A percentile compares a stretch with the other conserved stretches of the same genome.
Conservation (phyloP, 2,797 vertebrate species). For the Micropoecilia bifurca region DNA sequence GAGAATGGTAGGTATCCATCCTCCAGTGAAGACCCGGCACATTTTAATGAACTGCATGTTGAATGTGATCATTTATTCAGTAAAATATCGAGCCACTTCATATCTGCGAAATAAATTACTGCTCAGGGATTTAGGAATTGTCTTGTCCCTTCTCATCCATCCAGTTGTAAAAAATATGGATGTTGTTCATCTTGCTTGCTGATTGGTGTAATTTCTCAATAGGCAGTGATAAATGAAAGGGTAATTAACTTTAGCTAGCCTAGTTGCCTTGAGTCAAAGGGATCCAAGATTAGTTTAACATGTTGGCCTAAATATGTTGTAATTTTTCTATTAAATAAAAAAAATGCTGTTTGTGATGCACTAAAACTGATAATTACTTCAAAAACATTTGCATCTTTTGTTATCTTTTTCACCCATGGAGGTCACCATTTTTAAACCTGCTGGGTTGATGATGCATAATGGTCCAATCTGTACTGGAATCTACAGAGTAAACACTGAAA, state of each 20-base stretch:
- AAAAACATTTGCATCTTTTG: too few relatives aligned
- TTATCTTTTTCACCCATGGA: too few relatives aligned
- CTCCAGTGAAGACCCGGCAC: conserved; percentile 41
- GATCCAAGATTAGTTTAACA: too few relatives aligned
- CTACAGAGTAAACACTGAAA: too few relatives aligned
- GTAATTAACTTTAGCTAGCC: conserved; percentile 70
- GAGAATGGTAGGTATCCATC: conserved; percentile 70
- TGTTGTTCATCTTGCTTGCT: conserved; percentile 71
- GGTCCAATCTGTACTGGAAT: too few relatives aligned
- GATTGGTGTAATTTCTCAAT: conserved; percentile 76
- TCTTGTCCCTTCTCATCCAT: conserved; percentile 49
- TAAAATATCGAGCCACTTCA: conserved; percentile 67
- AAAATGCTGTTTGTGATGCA: too few relatives aligned
- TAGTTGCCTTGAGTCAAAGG: conserved; percentile 31
- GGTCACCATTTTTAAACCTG: too few relatives aligned
- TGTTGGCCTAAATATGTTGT: too few relatives aligned
- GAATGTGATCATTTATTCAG: conserved; percentile 70
- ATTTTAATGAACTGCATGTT: conserved; percentile 68
- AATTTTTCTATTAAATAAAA: too few relatives aligned
- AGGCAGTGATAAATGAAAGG: conserved; percentile 70
- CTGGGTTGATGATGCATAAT: too few relatives aligned
- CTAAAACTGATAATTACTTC: too few relatives aligned
- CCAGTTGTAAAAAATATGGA: conserved; percentile 70
- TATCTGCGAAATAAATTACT: conserved; percentile 68
- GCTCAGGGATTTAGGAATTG: conserved; percentile 55